Evolutionary conservation across 2,888 invertebrate species (phyloP), one percentile per base, ranked within the genome.

Genomic region (Xiphydria camelus): DNA sequence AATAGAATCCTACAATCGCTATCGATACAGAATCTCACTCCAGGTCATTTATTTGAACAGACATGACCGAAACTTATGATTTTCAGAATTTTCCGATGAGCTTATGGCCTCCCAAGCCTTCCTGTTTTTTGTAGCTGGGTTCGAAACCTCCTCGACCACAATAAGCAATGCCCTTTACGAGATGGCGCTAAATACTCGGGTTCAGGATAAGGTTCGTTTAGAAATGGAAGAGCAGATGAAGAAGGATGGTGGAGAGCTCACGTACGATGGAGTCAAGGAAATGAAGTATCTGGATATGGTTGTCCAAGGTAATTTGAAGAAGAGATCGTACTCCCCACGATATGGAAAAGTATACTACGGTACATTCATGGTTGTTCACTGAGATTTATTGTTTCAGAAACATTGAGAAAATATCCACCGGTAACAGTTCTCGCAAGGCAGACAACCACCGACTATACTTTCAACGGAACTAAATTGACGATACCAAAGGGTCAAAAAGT

Each of bases 81-180:
- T 44, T 39, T 15, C 32, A 62, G 62, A 62, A 33, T 14, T 61
- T 6, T 56, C 52, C 14, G 66, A 69, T 22, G 22, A 35, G 0
- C 45, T 64, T 2, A n/a, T 68, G 9, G 42, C 66, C 1, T 55
- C 70, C 1, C 68, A 70, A 36, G 53, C 60, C 1, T 61, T 61
- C 15, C 56, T 66, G 0, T 68, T 70, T 42, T 70, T 68, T 18
- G 21, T 57, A 6, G 67, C 66, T 43, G 70, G 70, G 0, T 68
- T 62, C 18, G 68, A 69, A 35, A 65, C 68, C 0, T 62, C 64
- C 1, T 60, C 63, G 1, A 21, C 51, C 1, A 62, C 60, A 4
- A 55, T 65, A n/a, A 46, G 45, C 14, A 23, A 57, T 10, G 43
- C 51, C 5, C 26, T 58, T 14, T 60, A 57, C 25, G 65, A 64